Evolutionary conservation across 2,888 invertebrate genomes (phyloP), one percentile per base, ranked within the genome.

Genomic region (Microctonus hyperodae): DNA sequence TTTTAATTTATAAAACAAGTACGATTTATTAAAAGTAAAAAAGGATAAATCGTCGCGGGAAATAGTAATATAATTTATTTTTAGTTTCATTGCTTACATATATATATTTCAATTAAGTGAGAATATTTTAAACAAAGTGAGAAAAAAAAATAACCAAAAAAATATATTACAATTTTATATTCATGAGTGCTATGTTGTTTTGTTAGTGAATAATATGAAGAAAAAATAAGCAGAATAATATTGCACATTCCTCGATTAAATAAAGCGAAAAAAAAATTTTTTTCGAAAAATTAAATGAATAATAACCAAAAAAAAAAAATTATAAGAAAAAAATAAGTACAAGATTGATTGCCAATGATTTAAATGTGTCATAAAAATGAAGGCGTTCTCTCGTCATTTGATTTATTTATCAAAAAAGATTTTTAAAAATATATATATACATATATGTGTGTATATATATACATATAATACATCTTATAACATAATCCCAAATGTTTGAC

Each of bases 171-270:
- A 4, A 37, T 35, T 37, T 64, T 22, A 20, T 23, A 53, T 63
- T 57, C 6, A 40, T 22, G 33, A 40, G 64, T 62, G 40, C 63
- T 63, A 64, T 53, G 56, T 70, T 71, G 70, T 69, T 73, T 73
- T 70, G 53, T 67, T 70, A 20, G 59, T 72, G 69, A 73, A 67
- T 59, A 69, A 69, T 33, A 28, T 64, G 73, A 72, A 73, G 61
- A 66, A 55, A n/a, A n/a, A n/a, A n/a, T n/a, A n/a, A n/a, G n/a
- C 56, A 53, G 56, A 73, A 76, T 74, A 75, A 79, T 81, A 77
- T 76, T 82, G 83, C 82, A 83, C 83, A 83, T 83, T 83, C 82
- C 83, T 83, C 81, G 67, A 72, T 73, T 75, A 73, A 68, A 1
- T 16, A 71, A 77, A 60, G 55, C 31, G 37, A 64, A 59, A 23